Conservation (phyloP, 2,888 invertebrate genomes). For the Lacanobia oleracea region DNA sequence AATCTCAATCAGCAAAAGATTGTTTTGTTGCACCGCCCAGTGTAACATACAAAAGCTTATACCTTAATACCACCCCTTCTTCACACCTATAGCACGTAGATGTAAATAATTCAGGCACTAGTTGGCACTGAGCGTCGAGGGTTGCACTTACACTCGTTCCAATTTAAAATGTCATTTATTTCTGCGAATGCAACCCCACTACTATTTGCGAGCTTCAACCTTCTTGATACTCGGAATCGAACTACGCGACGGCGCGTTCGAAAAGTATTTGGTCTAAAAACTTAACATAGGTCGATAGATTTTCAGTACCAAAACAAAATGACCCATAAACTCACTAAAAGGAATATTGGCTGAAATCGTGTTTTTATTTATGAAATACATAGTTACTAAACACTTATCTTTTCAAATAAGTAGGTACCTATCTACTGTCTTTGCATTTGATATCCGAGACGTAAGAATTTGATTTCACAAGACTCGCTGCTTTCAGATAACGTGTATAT, state of each 20-base stretch:
- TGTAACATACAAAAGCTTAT: slow-evolving; percentile 30
- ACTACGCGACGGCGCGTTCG: background rate
- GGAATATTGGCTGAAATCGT: too few species aligned
- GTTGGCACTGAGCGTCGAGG: slow-evolving; percentile 63
- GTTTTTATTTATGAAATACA: too few species aligned
- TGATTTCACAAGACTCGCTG: background rate
- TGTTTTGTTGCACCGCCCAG: background rate
- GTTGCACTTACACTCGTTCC: slow-evolving; percentile 74
- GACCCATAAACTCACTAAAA: too few species aligned
- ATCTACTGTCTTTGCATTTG: background rate
- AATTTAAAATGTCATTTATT: slow-evolving; percentile 83
- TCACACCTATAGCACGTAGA: slow-evolving; percentile 50
- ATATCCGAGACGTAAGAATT: background rate
- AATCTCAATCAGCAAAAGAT: slow-evolving; percentile 11
- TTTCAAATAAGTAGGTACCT: too few species aligned
- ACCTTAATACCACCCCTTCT: slow-evolving; percentile 43
- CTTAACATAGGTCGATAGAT: too few species aligned
- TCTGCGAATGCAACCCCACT: slow-evolving; percentile 72
- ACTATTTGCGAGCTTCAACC: slow-evolving; percentile 52
- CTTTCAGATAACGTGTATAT: background rate
- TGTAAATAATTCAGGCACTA: slow-evolving; percentile 69
- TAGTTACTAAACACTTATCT: too few species aligned
- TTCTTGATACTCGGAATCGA: slow-evolving; percentile 50
- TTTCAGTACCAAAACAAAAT: too few species aligned
- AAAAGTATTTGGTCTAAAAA: background rate